Evolutionary conservation across 1,140 invertebrate species (phyloP).

Genomic region (Drosophila tani): DNA sequence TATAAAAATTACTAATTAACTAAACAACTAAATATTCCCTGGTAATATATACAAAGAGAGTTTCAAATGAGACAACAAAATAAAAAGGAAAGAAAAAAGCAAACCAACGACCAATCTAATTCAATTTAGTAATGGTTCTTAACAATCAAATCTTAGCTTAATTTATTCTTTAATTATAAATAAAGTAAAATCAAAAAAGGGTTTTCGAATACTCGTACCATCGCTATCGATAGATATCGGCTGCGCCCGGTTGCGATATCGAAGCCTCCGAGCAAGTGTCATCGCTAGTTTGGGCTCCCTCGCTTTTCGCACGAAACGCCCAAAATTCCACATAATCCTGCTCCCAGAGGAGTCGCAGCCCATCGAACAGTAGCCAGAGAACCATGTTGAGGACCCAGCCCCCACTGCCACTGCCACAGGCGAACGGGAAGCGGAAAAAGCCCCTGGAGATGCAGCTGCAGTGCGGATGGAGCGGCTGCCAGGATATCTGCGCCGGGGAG

Average conservation of each 20-base stretch:
- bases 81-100: no score
- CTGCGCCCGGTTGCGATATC: not conserved
- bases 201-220: not conserved
- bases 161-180: not conserved
- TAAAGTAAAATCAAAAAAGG: not conserved
- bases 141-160: no score
- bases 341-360: not conserved
- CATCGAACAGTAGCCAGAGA: not conserved
- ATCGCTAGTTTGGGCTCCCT: conserved; percentile 31
- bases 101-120: no score
- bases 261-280: conserved; percentile 3
- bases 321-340: conserved; percentile 1
- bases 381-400: conserved; percentile 14
- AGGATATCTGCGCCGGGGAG: conserved; percentile 46
- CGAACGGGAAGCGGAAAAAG: conserved; percentile 52
- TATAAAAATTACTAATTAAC: no score
- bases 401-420: conserved; percentile 1
- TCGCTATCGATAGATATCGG: conserved; percentile 9
- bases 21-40: no score
- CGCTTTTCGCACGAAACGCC: conserved; percentile 16
- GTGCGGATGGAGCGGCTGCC: conserved; percentile 67
- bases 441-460: conserved; percentile 33
- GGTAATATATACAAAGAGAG: no score
- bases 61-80: no score
- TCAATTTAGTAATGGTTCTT: no score